These are phyloP conservation scores for Pelmatolapia mariae DNA, from an alignment of 2,113 vertebrate species.

Conservation along the genomic window DNA sequence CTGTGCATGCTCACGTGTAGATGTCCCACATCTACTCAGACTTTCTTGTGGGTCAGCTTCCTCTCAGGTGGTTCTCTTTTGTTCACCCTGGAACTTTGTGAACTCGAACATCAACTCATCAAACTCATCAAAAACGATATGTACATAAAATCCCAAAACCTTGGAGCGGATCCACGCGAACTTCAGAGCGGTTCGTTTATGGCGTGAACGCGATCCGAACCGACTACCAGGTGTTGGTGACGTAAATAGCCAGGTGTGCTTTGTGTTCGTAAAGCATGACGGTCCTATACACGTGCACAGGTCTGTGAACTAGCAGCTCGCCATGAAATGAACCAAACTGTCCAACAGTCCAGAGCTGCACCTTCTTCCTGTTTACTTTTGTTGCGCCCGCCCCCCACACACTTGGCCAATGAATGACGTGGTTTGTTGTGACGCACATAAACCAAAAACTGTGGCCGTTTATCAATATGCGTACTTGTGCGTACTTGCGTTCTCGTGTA, in stretches of 20 bases:
- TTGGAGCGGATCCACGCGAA: background rate
- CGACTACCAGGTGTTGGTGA: rapidly evolving
- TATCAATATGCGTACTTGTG: no score
- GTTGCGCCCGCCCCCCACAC: background rate
- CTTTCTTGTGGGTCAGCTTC: background rate
- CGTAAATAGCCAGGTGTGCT: background rate
- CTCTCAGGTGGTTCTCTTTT: no score
- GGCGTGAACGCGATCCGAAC: rapidly evolving
- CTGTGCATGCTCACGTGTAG: background rate
- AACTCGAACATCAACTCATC: background rate
- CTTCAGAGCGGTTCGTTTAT: rapidly evolving
- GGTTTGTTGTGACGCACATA: background rate
- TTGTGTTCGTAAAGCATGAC: background rate
- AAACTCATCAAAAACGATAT: background rate
- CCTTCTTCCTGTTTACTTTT: background rate
- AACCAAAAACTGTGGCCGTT: rapidly evolving
- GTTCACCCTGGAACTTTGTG: background rate
- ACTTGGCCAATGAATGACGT: background rate
- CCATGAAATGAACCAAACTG: background rate
- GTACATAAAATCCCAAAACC: rapidly evolving
- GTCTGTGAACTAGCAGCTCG: background rate
- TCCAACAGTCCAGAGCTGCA: background rate
- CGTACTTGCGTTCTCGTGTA: no score
- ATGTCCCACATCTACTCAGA: background rate
- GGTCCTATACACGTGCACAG: background rate